A percentile compares a stretch with the other conserved stretches of the same genome.
Evolutionary conservation across 2,797 vertebrate genomes (phyloP).

Genomic region (Neosalanx taihuensis): DNA sequence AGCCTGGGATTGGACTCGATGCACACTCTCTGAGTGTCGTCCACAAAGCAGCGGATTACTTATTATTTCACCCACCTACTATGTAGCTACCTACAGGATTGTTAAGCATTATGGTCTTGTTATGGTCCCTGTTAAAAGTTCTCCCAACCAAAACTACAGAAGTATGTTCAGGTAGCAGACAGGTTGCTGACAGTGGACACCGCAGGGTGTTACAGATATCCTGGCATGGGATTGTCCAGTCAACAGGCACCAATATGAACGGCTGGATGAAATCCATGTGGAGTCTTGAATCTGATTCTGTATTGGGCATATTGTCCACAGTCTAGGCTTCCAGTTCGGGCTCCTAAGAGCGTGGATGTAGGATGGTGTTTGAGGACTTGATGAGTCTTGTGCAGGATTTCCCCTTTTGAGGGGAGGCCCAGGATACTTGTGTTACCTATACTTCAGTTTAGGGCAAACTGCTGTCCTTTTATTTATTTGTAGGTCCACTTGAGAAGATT

Average conservation of each 20-base stretch:
- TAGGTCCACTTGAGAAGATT: constrained; percentile 1
- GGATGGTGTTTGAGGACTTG: not conserved
- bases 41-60: not conserved
- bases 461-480: constrained; percentile 6
- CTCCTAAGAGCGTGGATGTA: not conserved
- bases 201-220: not conserved
- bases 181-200: not conserved
- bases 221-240: not conserved
- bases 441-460: not conserved
- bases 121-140: constrained; percentile 1
- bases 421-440: not conserved
- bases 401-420: not conserved
- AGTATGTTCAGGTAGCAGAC: not conserved
- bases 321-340: not conserved
- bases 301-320: constrained; percentile 10
- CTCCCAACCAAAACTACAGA: not conserved
- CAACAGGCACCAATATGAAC: not conserved
- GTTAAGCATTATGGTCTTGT: not conserved
- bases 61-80: constrained; percentile 1
- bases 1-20: not conserved
- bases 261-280: not conserved
- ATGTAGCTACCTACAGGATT: not conserved
- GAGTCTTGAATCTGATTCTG: not conserved
- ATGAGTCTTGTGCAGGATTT: not conserved
- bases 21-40: not conserved